phyloP scores from a whole-genome alignment of 1,140 invertebrate genomes.

The Drosophila pachea region DNA sequence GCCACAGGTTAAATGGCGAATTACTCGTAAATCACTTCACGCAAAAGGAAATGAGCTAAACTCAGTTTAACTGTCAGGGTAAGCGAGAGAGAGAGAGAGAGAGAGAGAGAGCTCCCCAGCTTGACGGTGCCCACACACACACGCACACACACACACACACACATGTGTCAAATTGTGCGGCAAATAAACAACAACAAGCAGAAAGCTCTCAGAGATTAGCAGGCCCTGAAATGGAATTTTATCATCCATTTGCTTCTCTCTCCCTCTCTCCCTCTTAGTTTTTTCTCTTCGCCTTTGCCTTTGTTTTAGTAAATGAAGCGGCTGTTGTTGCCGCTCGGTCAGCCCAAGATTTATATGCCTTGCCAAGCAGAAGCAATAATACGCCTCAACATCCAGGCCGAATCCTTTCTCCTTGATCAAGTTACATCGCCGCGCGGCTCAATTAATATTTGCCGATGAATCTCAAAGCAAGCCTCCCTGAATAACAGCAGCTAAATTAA shows the following conservation, averaged over 20 bases:
- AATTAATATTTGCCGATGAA: conserved; percentile 46
- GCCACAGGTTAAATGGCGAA: conserved; percentile 60
- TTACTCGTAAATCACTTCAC: conserved; percentile 52
- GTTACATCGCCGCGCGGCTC: conserved; percentile 22
- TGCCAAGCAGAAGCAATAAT: conserved; percentile 37
- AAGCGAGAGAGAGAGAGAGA: neutral
- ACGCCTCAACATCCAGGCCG: neutral
- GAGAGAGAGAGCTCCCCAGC: neutral
- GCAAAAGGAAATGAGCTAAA: conserved; percentile 41
- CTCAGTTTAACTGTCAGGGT: conserved; percentile 16
- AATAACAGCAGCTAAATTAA: conserved; percentile 36
- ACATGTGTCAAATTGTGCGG: conserved; percentile 47
- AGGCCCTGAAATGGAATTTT: conserved; percentile 27
- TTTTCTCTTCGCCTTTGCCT: neutral
- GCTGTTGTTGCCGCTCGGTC: conserved; percentile 22
- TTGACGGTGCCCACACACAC: conserved; percentile 13
- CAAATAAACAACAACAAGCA: conserved; percentile 42
- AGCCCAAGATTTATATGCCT: conserved; percentile 48
- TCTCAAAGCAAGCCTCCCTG: conserved; percentile 3
- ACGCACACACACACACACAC: no score
- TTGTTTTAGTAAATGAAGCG: conserved; percentile 28
- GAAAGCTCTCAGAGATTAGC: conserved; percentile 41
- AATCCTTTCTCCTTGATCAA: conserved; percentile 22
- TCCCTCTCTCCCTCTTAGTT: neutral
- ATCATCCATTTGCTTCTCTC: conserved; percentile 19